Conservation (phyloP, 2,888 invertebrate genomes). For the Blastobasis adustella region DNA sequence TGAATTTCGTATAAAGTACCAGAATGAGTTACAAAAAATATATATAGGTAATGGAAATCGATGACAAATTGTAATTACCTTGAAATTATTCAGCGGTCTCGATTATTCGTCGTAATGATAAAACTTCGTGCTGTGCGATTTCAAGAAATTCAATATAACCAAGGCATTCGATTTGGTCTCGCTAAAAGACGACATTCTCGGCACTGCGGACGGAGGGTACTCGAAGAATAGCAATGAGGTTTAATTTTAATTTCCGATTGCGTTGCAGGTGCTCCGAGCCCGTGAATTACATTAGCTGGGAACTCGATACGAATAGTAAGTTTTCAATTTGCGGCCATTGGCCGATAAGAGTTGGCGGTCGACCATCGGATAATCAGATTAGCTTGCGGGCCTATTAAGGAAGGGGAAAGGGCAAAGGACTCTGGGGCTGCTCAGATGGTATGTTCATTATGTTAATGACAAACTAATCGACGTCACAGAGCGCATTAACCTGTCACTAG, state of each 20-base stretch:
- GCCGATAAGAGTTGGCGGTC: constrained; percentile 19
- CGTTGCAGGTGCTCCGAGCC: constrained; percentile 29
- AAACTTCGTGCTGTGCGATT: no score
- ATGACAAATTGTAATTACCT: no score
- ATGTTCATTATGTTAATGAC: no score
- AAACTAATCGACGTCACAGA: no score
- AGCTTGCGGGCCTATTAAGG: background rate
- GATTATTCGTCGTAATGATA: no score
- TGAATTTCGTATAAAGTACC: no score
- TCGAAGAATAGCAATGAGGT: constrained; percentile 33
- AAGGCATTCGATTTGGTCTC: background rate
- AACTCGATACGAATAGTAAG: constrained; percentile 32
- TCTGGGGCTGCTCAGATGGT: no score
- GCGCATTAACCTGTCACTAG: no score
- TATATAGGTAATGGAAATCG: no score
- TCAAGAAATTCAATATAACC: constrained; percentile 6
- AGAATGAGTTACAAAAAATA: no score
- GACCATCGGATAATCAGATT: constrained; percentile 22
- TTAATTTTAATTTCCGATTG: constrained; percentile 37
- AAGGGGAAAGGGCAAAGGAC: no score
- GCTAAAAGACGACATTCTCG: background rate
- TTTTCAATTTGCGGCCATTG: constrained; percentile 19
- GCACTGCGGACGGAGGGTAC: constrained; percentile 12
- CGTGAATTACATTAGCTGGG: constrained; percentile 28
- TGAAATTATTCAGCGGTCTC: no score